Evolutionary conservation across 2,888 invertebrate species (phyloP).

Genomic region (Hydriomena furcata): DNA sequence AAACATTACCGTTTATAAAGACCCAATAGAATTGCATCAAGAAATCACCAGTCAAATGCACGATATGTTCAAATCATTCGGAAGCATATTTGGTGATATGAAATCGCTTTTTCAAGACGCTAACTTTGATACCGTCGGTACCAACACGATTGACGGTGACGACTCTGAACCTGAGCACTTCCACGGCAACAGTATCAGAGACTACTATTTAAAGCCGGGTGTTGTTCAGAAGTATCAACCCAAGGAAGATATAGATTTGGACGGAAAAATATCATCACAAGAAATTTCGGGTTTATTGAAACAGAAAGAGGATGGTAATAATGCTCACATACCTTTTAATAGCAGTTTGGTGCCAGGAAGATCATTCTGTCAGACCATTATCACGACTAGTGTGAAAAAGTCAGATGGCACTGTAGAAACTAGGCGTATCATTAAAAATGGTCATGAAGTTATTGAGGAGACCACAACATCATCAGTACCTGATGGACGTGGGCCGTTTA

Average conservation of each 20-base stretch:
- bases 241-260: conserved; percentile 66
- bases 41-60: conserved; percentile 67
- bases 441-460: conserved; percentile 70
- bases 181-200: conserved; percentile 59
- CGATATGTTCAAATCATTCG: conserved; percentile 66
- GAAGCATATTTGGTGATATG: conserved; percentile 66
- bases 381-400: conserved; percentile 72
- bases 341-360: conserved; percentile 61
- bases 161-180: conserved; percentile 44
- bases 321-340: conserved; percentile 48
- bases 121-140: conserved; percentile 23
- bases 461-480: conserved; percentile 53
- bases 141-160: conserved; percentile 22
- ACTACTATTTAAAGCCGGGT: conserved; percentile 75
- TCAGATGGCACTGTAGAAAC: conserved; percentile 73
- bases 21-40: conserved; percentile 55
- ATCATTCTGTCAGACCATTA: conserved; percentile 71
- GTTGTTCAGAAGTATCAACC: conserved; percentile 45
- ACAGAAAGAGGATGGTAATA: conserved; percentile 51
- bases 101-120: conserved; percentile 57
- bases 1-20: conserved; percentile 46
- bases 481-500: conserved; percentile 41
- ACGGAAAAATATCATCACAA: conserved; percentile 71
- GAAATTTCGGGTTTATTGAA: conserved; percentile 72
- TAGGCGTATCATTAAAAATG: conserved; percentile 68